Percentiles rank a stretch among this genome's conserved stretches.
phyloP scores from a whole-genome alignment of 2,797 vertebrate species.

The Sylvilagus floridanus region DNA sequence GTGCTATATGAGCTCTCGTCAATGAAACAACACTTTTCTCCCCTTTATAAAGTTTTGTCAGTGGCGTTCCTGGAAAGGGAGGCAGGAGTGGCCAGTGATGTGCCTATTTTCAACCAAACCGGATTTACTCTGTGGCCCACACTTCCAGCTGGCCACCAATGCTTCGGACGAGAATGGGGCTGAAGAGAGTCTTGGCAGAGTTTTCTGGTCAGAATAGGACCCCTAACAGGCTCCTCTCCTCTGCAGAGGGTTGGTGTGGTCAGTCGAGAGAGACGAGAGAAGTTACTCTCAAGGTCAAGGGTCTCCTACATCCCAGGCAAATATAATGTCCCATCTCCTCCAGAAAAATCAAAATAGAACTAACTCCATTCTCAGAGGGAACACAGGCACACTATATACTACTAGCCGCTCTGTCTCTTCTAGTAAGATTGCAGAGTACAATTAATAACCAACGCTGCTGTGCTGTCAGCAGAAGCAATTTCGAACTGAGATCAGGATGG shows the following conservation, averaged over 20 bases:
- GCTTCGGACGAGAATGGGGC: background rate
- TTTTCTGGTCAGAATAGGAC: background rate
- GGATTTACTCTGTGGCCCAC: background rate
- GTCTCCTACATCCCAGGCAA: background rate
- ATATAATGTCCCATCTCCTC: background rate
- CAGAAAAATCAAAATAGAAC: background rate
- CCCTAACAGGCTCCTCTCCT: background rate
- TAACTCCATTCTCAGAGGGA: background rate
- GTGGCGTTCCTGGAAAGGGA: background rate
- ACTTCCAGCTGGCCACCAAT: background rate
- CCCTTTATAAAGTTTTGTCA: constrained; percentile 15
- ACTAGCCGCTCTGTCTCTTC: background rate
- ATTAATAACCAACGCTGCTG: background rate
- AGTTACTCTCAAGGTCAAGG: background rate
- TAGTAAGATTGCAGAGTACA: background rate
- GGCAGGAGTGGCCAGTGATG: background rate
- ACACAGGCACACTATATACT: background rate
- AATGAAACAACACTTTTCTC: background rate
- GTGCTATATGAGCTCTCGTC: background rate
- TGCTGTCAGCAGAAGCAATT: background rate
- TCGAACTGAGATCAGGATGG: background rate
- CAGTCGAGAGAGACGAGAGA: background rate
- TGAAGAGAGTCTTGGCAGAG: background rate
- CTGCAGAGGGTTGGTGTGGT: background rate
- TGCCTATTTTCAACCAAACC: background rate